These are phyloP conservation scores for Artibeus lituratus DNA, from an alignment of 2,797 vertebrate genomes.

Conservation along the genomic window DNA sequence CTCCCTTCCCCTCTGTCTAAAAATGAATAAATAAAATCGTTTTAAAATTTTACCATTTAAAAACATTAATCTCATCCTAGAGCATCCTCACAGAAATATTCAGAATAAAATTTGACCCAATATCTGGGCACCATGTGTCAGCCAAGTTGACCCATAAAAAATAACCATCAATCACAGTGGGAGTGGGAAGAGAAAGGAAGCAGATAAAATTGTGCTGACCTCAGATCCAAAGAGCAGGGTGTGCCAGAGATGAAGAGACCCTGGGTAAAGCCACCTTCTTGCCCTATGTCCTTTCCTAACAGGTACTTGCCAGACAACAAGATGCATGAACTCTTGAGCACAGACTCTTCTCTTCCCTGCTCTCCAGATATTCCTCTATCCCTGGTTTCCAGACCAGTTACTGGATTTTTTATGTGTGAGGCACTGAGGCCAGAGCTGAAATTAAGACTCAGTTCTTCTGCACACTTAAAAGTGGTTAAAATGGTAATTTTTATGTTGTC, in stretches of 20 bases:
- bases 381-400: neutral
- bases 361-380: neutral
- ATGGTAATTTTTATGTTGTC: neutral
- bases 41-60: too few species aligned
- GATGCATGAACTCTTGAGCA: neutral
- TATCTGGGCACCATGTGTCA: neutral
- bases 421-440: neutral
- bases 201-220: neutral
- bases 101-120: neutral
- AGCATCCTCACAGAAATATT: neutral
- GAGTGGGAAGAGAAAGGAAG: neutral
- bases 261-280: neutral
- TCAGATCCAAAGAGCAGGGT: neutral
- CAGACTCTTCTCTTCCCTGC: too few species aligned
- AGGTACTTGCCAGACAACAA: neutral
- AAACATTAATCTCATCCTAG: neutral
- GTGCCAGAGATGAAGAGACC: neutral
- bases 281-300: neutral
- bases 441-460: neutral
- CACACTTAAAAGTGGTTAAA: neutral
- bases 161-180: neutral
- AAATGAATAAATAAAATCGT: too few species aligned
- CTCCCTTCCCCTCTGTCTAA: too few species aligned
- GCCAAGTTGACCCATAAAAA: neutral
- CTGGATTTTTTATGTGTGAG: too few species aligned